A percentile compares a stretch with the other conserved stretches of the same genome.
phyloP scores from a whole-genome alignment of 2,888 invertebrate genomes.

The Drosophila infuscata region DNA sequence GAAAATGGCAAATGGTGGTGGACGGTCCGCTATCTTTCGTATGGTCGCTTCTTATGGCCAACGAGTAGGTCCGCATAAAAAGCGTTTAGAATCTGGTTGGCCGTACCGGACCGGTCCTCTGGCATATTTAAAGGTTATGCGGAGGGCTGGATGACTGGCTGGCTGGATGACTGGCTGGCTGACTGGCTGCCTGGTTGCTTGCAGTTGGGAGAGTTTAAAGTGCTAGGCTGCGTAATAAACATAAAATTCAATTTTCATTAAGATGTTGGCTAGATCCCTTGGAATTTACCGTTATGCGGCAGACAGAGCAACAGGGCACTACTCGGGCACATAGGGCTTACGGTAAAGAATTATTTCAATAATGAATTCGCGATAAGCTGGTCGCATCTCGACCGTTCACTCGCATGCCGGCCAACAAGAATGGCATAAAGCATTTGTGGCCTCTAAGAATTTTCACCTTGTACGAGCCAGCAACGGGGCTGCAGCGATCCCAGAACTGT shows the following conservation, averaged over 20 bases:
- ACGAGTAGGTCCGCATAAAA: conserved; percentile 39
- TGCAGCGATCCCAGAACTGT: conserved; percentile 11
- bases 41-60: conserved; percentile 41
- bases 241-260: conserved; percentile 81
- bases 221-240: conserved; percentile 74
- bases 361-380: conserved; percentile 82
- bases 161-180: neutral
- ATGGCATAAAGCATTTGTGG: conserved; percentile 16
- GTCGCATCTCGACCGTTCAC: conserved; percentile 36
- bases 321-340: conserved; percentile 49
- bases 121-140: conserved; percentile 68
- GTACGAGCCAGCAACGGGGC: conserved; percentile 30
- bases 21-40: conserved; percentile 57
- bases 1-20: conserved; percentile 46
- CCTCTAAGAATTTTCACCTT: conserved; percentile 71
- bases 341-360: conserved; percentile 73
- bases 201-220: conserved; percentile 39
- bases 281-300: conserved; percentile 63
- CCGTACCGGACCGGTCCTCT: conserved; percentile 35
- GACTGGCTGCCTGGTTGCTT: neutral
- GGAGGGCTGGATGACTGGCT: conserved; percentile 45
- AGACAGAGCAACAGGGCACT: conserved; percentile 8
- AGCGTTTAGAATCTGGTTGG: conserved; percentile 58
- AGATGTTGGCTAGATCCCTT: conserved; percentile 75
- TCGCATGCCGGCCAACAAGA: conserved; percentile 31